These are phyloP conservation scores for Hirtodrosophila confusa DNA, from an alignment of 2,888 invertebrate species.

Conservation along the genomic window DNA sequence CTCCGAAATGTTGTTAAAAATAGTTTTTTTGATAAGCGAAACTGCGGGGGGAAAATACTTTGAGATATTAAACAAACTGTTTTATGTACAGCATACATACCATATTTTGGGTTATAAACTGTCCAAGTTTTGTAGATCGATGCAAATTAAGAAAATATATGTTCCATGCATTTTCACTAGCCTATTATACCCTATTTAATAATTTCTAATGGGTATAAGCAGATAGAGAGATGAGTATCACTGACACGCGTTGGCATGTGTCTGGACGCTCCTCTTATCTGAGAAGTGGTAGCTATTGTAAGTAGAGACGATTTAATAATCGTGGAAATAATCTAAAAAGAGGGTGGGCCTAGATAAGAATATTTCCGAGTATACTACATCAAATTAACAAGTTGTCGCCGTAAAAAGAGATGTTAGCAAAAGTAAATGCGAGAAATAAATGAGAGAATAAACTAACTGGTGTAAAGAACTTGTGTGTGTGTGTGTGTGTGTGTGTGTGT, in stretches of 20 bases:
- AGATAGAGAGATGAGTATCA: slow-evolving; percentile 1
- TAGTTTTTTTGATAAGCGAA: no score
- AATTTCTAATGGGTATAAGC: no score
- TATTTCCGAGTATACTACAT: slow-evolving; percentile 11
- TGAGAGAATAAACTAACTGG: slow-evolving; percentile 24
- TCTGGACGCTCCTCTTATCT: neutral
- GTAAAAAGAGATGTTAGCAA: slow-evolving; percentile 8
- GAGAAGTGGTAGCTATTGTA: neutral
- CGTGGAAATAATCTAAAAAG: slow-evolving; percentile 2
- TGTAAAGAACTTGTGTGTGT: slow-evolving; percentile 23
- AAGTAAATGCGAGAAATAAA: slow-evolving; percentile 1
- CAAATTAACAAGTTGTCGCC: slow-evolving; percentile 8
- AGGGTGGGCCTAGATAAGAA: slow-evolving; percentile 17
- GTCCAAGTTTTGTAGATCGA: no score
- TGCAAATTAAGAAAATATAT: no score
- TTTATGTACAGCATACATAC: no score
- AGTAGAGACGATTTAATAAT: neutral
- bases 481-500: slow-evolving; percentile 11
- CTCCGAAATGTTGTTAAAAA: no score
- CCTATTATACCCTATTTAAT: no score
- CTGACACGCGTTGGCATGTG: neutral
- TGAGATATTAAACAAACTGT: no score
- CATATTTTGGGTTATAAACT: no score
- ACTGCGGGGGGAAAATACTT: no score
- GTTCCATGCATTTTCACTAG: no score